A percentile compares a stretch with the other conserved stretches of the same genome.
Evolutionary conservation across 2,797 vertebrate species (phyloP).

Genomic region (Galagoides demidoff): DNA sequence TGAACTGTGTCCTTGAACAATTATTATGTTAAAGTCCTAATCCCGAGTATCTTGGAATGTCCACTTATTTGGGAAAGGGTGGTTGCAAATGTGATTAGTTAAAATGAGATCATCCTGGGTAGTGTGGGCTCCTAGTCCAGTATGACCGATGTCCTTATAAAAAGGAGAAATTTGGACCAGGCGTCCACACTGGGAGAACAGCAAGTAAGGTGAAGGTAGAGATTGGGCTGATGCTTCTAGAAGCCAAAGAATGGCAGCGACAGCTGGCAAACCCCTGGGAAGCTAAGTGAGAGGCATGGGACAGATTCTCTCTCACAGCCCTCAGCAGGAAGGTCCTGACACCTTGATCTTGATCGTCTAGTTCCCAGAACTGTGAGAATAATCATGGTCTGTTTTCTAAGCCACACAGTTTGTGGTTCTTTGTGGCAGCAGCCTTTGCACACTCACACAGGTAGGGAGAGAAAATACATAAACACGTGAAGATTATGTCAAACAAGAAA

Average conservation of each 20-base stretch:
- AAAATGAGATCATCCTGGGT: background rate
- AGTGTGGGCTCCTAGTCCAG: background rate
- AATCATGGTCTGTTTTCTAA: background rate
- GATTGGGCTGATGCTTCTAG: accelerated
- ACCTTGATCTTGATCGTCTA: background rate
- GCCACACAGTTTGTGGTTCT: background rate
- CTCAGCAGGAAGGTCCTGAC: background rate
- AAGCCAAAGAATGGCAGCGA: no score
- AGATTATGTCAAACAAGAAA: background rate
- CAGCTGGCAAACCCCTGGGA: background rate
- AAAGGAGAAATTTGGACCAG: background rate
- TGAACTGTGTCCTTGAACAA: background rate
- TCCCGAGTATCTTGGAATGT: background rate
- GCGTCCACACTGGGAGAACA: background rate
- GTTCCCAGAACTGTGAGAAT: background rate
- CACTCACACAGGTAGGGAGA: background rate
- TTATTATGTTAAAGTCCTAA: background rate
- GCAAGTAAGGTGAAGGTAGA: background rate
- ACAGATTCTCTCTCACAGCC: background rate
- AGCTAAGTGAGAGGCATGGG: background rate
- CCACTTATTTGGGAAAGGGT: background rate
- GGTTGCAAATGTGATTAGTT: background rate
- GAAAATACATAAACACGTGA: background rate
- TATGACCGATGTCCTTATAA: background rate
- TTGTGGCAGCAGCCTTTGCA: background rate